Base-by-base conservation (phyloP, 1,140 invertebrate species). In the Drosophila dunni region DNA sequence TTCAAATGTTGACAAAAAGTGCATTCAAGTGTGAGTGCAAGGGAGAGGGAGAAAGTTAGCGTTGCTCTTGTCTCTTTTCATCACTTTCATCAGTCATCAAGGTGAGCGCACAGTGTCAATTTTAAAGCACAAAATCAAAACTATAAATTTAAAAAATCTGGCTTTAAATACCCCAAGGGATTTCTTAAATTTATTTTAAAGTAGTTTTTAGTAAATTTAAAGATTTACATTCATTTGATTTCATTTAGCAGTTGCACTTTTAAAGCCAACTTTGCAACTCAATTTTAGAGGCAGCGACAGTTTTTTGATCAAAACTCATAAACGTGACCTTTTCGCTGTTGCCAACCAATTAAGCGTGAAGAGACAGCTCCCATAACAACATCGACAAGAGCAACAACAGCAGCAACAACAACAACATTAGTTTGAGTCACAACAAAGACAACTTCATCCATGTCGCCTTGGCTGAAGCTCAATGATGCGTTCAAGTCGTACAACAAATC, bases 281-380 rank as follows among this genome's bases (percentile, higher is more conserved):
- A 65, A 33, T 13, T 44, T 40, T 61, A 15, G 34, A 24, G 65
- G 65, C 45, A 13, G 34, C 15, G 45, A n/a, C 66, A 57, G 54
- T 40, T 54, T 63, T 79, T 73, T 58, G 82, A 86, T 86, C 82
- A 66, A 62, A 86, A 76, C 71, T 76, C 79, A 80, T 73, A 86
- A 81, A 81, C 70, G 70, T 86, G 82, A 85, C 78, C 81, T 81
- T 79, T 86, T 85, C 66, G 34, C 51, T 60, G 78, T 65, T 50
- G 68, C 78, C 34, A 85, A 78, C 81, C 82, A 85, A 85, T 85
- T 85, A 85, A 86, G 70, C 78, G 64, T 86, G 56, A 72, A 81
- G 75, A 57, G 36, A 62, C 51, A 67, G 17, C 7, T n/a, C 20
- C 65, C 56, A 38, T 11, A 46, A 72, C 38, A 38, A 46, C 29